These are phyloP conservation scores for Pseudomyrmex sp. DNA, from an alignment of 1,140 invertebrate species.

Conservation along the genomic window DNA sequence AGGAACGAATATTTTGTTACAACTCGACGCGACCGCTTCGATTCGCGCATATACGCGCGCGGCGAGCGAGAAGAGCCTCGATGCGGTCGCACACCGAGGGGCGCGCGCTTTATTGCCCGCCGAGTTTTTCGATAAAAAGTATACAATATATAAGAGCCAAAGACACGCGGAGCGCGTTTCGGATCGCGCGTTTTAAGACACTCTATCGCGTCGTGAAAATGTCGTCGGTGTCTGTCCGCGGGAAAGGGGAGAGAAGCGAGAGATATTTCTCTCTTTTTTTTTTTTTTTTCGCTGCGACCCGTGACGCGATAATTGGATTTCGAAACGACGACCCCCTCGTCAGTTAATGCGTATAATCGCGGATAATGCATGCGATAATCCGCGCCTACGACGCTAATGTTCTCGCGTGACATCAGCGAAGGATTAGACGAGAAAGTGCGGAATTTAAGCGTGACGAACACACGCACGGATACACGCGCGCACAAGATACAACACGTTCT, in stretches of 20 bases:
- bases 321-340: constrained; percentile 55
- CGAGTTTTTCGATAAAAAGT: constrained; percentile 41
- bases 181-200: constrained; percentile 22
- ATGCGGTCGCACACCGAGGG: not conserved
- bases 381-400: constrained; percentile 65
- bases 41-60: constrained; percentile 30
- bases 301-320: constrained; percentile 63
- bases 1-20: constrained; percentile 83
- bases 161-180: not conserved
- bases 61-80: constrained; percentile 2
- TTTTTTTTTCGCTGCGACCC: constrained; percentile 1
- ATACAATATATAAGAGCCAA: constrained; percentile 45
- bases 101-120: constrained; percentile 43
- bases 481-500: not conserved
- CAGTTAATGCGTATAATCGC: constrained; percentile 64
- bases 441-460: constrained; percentile 22
- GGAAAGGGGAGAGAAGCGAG: too few species aligned
- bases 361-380: constrained; percentile 59
- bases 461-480: constrained; percentile 1
- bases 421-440: constrained; percentile 52
- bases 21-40: constrained; percentile 62
- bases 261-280: not conserved
- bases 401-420: constrained; percentile 54
- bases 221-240: constrained; percentile 20
- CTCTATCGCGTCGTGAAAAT: constrained; percentile 22